Evolutionary conservation across 2,113 vertebrate genomes (phyloP).

Genomic region (Solenodon paradoxus): DNA sequence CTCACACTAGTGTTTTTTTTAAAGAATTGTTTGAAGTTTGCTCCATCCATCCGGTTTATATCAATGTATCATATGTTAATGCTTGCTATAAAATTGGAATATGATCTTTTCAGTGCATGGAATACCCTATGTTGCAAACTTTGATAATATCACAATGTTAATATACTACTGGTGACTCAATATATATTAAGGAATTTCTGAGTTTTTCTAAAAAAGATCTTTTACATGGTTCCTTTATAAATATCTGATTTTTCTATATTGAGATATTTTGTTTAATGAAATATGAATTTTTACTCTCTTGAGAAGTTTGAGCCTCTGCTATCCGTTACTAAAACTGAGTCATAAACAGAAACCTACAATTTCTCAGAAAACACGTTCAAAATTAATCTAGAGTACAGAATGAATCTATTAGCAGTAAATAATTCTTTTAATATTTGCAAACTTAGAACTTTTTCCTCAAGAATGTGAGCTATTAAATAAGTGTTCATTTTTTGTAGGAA

Average conservation of each 20-base stretch:
- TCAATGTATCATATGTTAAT: background rate
- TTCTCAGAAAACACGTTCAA: slow-evolving; percentile 50
- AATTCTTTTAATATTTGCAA: slow-evolving; percentile 63
- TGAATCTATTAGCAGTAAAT: slow-evolving; percentile 25
- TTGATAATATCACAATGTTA: background rate
- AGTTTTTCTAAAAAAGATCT: slow-evolving; percentile 19
- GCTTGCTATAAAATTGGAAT: background rate
- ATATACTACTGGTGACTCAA: background rate
- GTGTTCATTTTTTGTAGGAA: slow-evolving; percentile 50
- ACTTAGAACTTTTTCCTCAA: slow-evolving; percentile 43
- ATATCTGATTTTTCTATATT: slow-evolving; percentile 15
- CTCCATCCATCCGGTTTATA: slow-evolving; percentile 37
- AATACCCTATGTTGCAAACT: background rate
- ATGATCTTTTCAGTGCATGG: background rate
- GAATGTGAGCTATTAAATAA: slow-evolving; percentile 68
- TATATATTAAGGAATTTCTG: background rate
- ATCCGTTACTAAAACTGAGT: slow-evolving; percentile 55
- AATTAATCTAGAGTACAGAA: background rate
- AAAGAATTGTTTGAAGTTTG: background rate
- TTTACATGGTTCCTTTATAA: slow-evolving; percentile 28
- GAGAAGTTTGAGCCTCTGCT: background rate
- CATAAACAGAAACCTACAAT: slow-evolving; percentile 9
- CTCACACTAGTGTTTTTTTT: background rate
- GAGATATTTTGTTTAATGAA: slow-evolving; percentile 21
- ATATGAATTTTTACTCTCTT: slow-evolving; percentile 23